These are phyloP conservation scores for Ganaspis brasiliensis DNA, from an alignment of 2,888 invertebrate species.

Conservation along the genomic window DNA sequence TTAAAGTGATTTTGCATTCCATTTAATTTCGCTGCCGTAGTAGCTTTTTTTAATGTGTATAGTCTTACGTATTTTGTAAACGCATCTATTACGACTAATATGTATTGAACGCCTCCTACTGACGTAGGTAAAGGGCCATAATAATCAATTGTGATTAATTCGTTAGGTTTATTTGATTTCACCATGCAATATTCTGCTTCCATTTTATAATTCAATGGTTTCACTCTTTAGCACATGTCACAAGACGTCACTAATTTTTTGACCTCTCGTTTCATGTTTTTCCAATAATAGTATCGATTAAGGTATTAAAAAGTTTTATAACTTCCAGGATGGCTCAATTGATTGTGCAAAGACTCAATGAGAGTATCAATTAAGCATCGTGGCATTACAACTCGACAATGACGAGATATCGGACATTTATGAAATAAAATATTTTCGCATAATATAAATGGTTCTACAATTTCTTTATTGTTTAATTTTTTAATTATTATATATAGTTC, in stretches of 20 bases:
- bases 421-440: too few species aligned
- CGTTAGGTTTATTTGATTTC: constrained; percentile 15
- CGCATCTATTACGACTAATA: constrained; percentile 41
- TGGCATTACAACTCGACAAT: too few species aligned
- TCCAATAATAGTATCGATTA: constrained; percentile 29
- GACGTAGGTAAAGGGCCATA: constrained; percentile 5
- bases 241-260: not conserved
- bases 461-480: too few species aligned
- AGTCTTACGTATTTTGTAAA: constrained; percentile 43
- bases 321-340: not conserved
- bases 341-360: not conserved
- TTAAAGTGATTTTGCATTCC: constrained; percentile 1
- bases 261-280: constrained; percentile 11
- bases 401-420: too few species aligned
- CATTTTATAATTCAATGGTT: constrained; percentile 15
- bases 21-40: constrained; percentile 51
- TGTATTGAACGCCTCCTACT: constrained; percentile 64
- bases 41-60: constrained; percentile 61
- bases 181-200: not conserved
- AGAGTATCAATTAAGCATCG: too few species aligned
- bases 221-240: not conserved
- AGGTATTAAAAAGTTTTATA: constrained; percentile 27
- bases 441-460: too few species aligned
- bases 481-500: too few species aligned
- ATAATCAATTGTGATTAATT: constrained; percentile 14